phyloP scores from a whole-genome alignment of 2,797 vertebrate genomes.

The Oreortyx pictus region DNA sequence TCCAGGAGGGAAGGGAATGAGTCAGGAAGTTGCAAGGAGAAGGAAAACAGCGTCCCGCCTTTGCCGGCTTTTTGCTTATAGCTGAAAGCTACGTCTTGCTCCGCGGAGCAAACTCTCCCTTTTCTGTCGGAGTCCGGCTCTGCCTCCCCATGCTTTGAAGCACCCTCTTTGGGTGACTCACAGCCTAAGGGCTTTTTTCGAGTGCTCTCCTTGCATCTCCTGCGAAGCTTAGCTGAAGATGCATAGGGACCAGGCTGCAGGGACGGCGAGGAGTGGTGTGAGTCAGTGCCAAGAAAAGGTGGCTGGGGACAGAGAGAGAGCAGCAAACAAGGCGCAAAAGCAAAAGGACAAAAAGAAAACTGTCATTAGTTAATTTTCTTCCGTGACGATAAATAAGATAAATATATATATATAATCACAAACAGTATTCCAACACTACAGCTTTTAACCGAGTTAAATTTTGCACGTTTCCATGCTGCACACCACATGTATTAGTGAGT shows the following conservation, averaged over 20 bases:
- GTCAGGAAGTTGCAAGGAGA: constrained; percentile 98
- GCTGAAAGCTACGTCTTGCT: constrained; percentile 85
- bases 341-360: constrained; percentile 92
- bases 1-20: constrained; percentile 91
- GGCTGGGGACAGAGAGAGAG: constrained; percentile 81
- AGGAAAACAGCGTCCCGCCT: constrained; percentile 92
- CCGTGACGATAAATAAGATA: constrained; percentile 43
- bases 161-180: constrained; percentile 74
- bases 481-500: background rate
- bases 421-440: constrained; percentile 72
- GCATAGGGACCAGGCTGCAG: constrained; percentile 83
- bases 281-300: constrained; percentile 81
- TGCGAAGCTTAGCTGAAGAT: constrained; percentile 86
- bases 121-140: constrained; percentile 80
- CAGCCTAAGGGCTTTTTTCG: constrained; percentile 76
- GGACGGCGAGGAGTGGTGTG: constrained; percentile 80
- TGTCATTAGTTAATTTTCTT: constrained; percentile 90
- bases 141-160: constrained; percentile 72
- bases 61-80: constrained; percentile 86
- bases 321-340: constrained; percentile 82
- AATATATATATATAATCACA: constrained; percentile 58
- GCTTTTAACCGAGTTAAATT: constrained; percentile 39
- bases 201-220: constrained; percentile 88
- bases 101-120: constrained; percentile 80
- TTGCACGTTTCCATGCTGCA: constrained; percentile 12